Evolutionary conservation across 35 echinoderm and acorn worm genomes (phyloP), one percentile per base, ranked within the genome.

Genomic region (Amphiura filiformis): DNA sequence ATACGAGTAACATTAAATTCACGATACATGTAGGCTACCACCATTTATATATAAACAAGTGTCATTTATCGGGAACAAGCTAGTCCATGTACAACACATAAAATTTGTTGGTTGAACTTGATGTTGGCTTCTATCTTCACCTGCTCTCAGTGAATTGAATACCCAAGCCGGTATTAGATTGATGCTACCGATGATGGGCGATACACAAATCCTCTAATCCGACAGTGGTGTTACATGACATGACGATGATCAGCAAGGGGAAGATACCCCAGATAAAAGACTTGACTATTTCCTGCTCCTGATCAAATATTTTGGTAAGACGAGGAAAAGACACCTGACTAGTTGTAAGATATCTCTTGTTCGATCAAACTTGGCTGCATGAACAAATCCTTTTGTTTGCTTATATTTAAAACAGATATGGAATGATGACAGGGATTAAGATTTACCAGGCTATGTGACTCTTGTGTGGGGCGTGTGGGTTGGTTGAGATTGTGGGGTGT

Each of bases 131-230:
- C 61, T 70, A 23, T 11, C 26, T n/a, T 70, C 26, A 11, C 61
- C 61, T 70, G 61, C 61, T 70, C 61, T 70, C 61, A 70, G 26
- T 13, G 61, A 70, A 70, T 70, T 70, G 61, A 70, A 70, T 70
- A 70, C 61, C 7, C 61, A 7, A 70, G 61, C 17, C 61, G 61
- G 61, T n/a, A 70, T 70, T 70, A 70, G 61, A 70, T 70, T 70
- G 61, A 70, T 70, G 61, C 61, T 11, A 4, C 61, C 26, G 28
- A 30, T 70, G 61, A 70, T 70, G 61, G 61, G 61, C 61, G 61
- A 11, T 70, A 70, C 26, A 70, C 28, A 70, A 70, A 70, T 70
- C 61, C 61, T 70, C 61, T 70, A 70, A 70, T 70, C 61, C 61
- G 1, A 70, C 61, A 70, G 1, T 70, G 61, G 61, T 70, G 9